Evolutionary conservation across 2,797 vertebrate species (phyloP).

Genomic region (Crax fasciolata): DNA sequence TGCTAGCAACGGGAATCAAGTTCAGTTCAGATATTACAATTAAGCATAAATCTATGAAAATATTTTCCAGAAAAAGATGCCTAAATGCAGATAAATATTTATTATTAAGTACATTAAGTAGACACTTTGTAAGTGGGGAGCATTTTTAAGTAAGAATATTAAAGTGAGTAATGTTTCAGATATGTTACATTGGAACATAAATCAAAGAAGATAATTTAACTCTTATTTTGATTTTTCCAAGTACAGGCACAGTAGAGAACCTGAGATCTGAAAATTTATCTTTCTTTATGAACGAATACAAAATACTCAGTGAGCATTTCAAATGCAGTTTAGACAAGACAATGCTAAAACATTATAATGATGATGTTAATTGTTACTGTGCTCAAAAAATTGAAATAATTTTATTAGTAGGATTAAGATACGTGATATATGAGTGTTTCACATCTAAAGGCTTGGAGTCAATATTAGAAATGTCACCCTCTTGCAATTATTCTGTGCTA

Average conservation of each 20-base stretch:
- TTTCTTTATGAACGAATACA: background rate
- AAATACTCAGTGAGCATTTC: background rate
- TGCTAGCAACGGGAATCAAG: background rate
- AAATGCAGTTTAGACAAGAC: background rate
- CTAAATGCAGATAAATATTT: background rate
- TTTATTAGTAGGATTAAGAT: background rate
- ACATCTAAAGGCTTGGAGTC: background rate
- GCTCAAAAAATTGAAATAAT: background rate
- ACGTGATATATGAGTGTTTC: accelerated
- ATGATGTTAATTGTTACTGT: background rate
- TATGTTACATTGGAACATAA: background rate
- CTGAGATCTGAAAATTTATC: background rate
- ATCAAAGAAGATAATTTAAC: background rate
- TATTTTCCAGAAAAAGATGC: background rate
- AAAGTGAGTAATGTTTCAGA: background rate
- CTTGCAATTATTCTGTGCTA: background rate
- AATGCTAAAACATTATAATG: background rate
- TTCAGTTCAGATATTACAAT: background rate
- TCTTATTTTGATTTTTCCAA: background rate
- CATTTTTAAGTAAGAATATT: background rate
- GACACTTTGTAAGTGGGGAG: background rate
- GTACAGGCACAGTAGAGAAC: background rate
- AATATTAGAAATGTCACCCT: background rate
- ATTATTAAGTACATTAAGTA: background rate
- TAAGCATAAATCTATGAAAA: background rate